These are phyloP conservation scores for Pogonognathellus flavescens DNA, from an alignment of 1,140 invertebrate species.

Conservation along the genomic window DNA sequence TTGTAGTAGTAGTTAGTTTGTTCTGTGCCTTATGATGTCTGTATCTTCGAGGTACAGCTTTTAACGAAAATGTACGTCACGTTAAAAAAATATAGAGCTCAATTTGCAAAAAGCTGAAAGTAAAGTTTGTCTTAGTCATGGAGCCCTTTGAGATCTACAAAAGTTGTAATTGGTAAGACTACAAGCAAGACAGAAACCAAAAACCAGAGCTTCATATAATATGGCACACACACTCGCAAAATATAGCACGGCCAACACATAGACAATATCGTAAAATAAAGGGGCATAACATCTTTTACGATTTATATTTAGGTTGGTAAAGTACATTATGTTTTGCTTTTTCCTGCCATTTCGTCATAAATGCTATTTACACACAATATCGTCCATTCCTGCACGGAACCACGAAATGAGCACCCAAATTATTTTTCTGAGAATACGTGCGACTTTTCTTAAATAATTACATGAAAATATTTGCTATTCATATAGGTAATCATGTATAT, in stretches of 20 bases:
- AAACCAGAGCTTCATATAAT: not conserved
- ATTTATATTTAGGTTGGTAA: not conserved
- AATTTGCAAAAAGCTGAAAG: conserved; percentile 41
- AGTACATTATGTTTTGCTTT: not conserved
- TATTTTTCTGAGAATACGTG: too few relatives aligned
- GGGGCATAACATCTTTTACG: conserved; percentile 24
- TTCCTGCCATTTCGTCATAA: not conserved
- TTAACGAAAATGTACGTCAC: too few relatives aligned
- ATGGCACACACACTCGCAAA: not conserved
- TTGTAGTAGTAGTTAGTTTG: too few relatives aligned
- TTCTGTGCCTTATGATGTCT: too few relatives aligned
- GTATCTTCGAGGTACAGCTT: too few relatives aligned
- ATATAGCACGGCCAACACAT: not conserved
- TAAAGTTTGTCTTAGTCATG: conserved; percentile 39
- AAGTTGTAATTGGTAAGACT: conserved; percentile 37
- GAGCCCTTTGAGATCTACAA: conserved; percentile 41
- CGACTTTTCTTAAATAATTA: too few relatives aligned
- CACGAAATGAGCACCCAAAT: too few relatives aligned
- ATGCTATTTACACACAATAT: too few relatives aligned
- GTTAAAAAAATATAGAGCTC: conserved; percentile 3
- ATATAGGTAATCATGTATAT: too few relatives aligned
- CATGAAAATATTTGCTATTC: too few relatives aligned
- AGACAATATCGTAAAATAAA: conserved; percentile 36
- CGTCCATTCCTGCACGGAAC: too few relatives aligned
- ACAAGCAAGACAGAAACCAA: not conserved